These are phyloP conservation scores for Micropoecilia bifurca DNA, from an alignment of 2,797 vertebrate species.

Conservation along the genomic window DNA sequence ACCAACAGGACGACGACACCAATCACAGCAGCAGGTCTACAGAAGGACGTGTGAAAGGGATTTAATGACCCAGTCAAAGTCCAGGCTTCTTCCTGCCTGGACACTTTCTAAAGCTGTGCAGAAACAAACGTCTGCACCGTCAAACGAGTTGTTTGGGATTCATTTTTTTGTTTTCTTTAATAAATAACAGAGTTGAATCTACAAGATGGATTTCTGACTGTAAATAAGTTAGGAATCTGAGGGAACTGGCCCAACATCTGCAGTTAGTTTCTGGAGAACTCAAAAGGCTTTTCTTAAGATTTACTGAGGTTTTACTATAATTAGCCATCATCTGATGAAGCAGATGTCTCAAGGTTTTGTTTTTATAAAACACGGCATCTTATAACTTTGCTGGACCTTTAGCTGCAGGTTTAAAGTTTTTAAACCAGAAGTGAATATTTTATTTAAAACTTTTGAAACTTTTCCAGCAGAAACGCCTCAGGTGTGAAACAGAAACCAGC, in stretches of 20 bases:
- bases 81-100: background rate
- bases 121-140: background rate
- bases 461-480: background rate
- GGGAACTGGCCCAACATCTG: background rate
- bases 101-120: background rate
- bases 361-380: background rate
- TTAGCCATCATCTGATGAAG: background rate
- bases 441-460: background rate
- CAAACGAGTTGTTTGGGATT: background rate
- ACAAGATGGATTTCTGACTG: too few relatives aligned
- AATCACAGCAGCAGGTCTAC: background rate
- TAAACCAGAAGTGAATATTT: background rate
- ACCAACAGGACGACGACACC: background rate
- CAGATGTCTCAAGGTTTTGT: background rate
- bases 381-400: background rate
- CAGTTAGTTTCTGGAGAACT: background rate
- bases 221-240: background rate
- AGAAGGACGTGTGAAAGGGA: background rate
- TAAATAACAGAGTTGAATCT: background rate
- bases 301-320: background rate
- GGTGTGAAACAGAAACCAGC: background rate
- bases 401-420: too few relatives aligned
- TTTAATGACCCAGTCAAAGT: background rate
- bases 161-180: background rate
- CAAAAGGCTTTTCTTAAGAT: background rate